Percentiles rank a stretch among this genome's conserved stretches.
Conservation (phyloP, 1,140 invertebrate genomes). For the Hyposmocoma kahamanoa region DNA sequence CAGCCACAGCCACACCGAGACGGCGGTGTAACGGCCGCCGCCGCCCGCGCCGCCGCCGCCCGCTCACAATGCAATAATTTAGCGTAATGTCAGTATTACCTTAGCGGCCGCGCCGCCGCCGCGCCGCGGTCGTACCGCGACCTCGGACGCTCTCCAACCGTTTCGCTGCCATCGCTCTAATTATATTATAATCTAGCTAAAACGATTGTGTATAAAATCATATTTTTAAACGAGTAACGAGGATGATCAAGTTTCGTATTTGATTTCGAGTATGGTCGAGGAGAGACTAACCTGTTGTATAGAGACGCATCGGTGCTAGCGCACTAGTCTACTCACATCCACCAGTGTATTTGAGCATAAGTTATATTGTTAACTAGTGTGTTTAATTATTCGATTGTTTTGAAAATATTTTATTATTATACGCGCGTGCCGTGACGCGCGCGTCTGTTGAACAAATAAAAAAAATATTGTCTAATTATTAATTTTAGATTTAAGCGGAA, state of each 20-base stretch:
- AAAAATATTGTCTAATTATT: conserved; percentile 72
- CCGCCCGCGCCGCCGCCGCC: conserved; percentile 19
- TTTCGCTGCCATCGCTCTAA: conserved; percentile 36
- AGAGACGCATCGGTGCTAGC: conserved; percentile 5
- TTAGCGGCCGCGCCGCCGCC: conserved; percentile 26
- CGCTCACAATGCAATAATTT: conserved; percentile 27
- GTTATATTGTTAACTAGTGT: conserved; percentile 71
- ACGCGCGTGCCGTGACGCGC: conserved; percentile 58
- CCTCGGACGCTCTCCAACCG: conserved; percentile 22
- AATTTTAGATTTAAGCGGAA: conserved; percentile 72
- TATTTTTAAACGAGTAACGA: conserved; percentile 40
- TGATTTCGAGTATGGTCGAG: conserved; percentile 29
- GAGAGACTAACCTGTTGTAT: conserved; percentile 4
- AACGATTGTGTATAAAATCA: conserved; percentile 49
- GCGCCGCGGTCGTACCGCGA: conserved; percentile 18
- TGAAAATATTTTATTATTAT: conserved; percentile 73
- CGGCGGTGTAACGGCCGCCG: conserved; percentile 83
- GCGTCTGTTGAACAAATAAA: conserved; percentile 73
- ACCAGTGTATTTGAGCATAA: conserved; percentile 44
- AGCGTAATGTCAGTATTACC: conserved; percentile 32
- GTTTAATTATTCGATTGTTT: conserved; percentile 73
- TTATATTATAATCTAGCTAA: conserved; percentile 32
- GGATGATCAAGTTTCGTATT: conserved; percentile 37
- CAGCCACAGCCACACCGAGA: conserved; percentile 94
- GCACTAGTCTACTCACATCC: conserved; percentile 15